phyloP scores from a whole-genome alignment of 2,888 invertebrate species.

The Arctia plantaginis region DNA sequence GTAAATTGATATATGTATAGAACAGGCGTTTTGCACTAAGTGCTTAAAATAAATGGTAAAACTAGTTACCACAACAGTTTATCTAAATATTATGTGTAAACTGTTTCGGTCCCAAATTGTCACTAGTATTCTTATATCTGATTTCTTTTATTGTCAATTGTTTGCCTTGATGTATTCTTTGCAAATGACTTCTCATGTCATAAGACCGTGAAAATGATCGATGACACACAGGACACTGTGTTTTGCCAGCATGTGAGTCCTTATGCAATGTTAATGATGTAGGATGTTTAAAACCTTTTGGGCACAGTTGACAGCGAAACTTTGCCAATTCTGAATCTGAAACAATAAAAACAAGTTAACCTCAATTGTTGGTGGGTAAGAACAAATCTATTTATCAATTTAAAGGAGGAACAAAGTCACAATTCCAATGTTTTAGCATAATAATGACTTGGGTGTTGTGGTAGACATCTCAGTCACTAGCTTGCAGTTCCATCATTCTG shows the following conservation, averaged over 20 bases:
- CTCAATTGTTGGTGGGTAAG: constrained; percentile 57
- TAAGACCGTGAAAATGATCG: constrained; percentile 88
- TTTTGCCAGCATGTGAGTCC: constrained; percentile 88
- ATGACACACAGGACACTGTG: constrained; percentile 88
- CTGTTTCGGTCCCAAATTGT: constrained; percentile 73
- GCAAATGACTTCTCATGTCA: constrained; percentile 87
- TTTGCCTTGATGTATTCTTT: constrained; percentile 87
- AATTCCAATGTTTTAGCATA: too few relatives aligned
- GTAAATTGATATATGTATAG: constrained; percentile 27
- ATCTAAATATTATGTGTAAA: constrained; percentile 79
- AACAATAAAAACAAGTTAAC: constrained; percentile 57
- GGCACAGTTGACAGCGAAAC: constrained; percentile 88
- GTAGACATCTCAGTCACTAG: too few relatives aligned
- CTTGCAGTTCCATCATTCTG: too few relatives aligned
- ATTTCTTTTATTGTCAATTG: constrained; percentile 83
- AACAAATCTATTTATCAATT: too few relatives aligned
- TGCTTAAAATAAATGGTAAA: constrained; percentile 57
- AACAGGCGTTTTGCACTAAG: constrained; percentile 64
- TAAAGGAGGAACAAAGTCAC: too few relatives aligned
- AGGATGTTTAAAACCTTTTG: constrained; percentile 88
- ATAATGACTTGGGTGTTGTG: too few relatives aligned
- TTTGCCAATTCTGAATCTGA: constrained; percentile 86
- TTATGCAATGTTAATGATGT: constrained; percentile 88
- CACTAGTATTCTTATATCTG: constrained; percentile 79
- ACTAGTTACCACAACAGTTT: constrained; percentile 51